Base-by-base conservation (phyloP, 2,888 invertebrate genomes). In the Conchocele bisecta region DNA sequence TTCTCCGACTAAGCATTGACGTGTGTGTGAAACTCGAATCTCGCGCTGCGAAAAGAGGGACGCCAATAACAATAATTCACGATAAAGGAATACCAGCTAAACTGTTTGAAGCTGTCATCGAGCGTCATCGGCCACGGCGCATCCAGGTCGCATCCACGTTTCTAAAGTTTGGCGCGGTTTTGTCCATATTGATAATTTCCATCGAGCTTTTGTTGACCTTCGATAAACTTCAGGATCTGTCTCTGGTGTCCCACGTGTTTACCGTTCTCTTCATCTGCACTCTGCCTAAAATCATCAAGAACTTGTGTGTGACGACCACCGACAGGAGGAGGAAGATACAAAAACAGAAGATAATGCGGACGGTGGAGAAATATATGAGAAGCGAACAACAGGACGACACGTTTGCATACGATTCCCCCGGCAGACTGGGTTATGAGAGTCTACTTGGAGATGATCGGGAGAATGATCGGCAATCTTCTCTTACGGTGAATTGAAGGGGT, bases 261-360 rank as follows among this genome's bases (percentile, higher is more conserved):
- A 69, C 74, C 2, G 69, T 60, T 3, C 20, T 75, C 5, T 69
- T 75, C 26, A 61, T 75, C 3, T 75, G 74, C 20, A 58, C 69
- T 2, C 53, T 75, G 15, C 74, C 69, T 2, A 69, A 75, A 37
- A 66, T 69, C 15, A 48, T 64, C 11, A 51, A 53, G 9, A 35
- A 51, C 2, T 15, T 64, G 31, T 59, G 59, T 29, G 48, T 59
- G 6, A n/a, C n/a, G n/a, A n/a, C n/a, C n/a, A n/a, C n/a, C n/a
- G n/a, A 60, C 20, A 37, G 17, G n/a, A 13, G 1, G 15, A 44
- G 28, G 41, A 50, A 53, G 42, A 39, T 31, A 24, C 17, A 53
- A n/a, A 26, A n/a, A 17, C 7, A 6, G 26, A 59, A 51, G 26
- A 59, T 66, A 24, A 28, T 59, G n/a, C 7, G 13, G 35, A 59